A percentile compares a stretch with the other conserved stretches of the same genome.
Conservation (phyloP, 2,113 vertebrate species). For the Cinclus mexicanus region DNA sequence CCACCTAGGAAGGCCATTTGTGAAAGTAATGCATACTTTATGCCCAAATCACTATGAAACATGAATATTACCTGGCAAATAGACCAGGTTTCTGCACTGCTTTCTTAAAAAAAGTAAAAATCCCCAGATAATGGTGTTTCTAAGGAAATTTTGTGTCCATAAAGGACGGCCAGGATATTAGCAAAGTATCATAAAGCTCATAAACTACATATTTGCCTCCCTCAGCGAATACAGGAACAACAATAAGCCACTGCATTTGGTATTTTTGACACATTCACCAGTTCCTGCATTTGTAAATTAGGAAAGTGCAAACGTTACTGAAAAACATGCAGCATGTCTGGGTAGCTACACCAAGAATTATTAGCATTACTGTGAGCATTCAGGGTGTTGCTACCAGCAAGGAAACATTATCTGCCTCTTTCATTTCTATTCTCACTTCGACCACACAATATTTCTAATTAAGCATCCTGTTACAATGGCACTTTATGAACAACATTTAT, state of each 20-base stretch:
- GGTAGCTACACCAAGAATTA: slow-evolving; percentile 46
- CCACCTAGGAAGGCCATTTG: background rate
- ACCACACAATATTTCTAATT: slow-evolving; percentile 68
- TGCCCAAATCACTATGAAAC: background rate
- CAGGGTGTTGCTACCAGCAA: slow-evolving; percentile 40
- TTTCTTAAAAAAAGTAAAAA: background rate
- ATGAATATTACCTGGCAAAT: background rate
- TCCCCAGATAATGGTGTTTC: background rate
- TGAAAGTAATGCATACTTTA: background rate
- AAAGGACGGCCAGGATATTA: background rate
- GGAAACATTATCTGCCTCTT: slow-evolving; percentile 36
- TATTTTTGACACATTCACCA: background rate
- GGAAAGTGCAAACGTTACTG: background rate
- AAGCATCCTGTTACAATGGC: slow-evolving; percentile 34
- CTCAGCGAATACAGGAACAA: background rate
- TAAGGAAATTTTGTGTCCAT: background rate
- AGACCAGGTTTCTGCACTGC: background rate
- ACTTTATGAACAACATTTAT: slow-evolving; percentile 47
- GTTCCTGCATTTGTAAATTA: background rate
- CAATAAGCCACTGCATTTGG: background rate
- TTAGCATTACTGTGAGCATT: slow-evolving; percentile 47
- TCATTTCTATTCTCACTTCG: slow-evolving; percentile 62
- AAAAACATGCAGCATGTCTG: background rate
- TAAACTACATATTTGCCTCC: background rate
- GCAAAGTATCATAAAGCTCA: background rate